Base-by-base conservation (phyloP, 2,797 vertebrate species). In the Sphaeramia orbicularis region DNA sequence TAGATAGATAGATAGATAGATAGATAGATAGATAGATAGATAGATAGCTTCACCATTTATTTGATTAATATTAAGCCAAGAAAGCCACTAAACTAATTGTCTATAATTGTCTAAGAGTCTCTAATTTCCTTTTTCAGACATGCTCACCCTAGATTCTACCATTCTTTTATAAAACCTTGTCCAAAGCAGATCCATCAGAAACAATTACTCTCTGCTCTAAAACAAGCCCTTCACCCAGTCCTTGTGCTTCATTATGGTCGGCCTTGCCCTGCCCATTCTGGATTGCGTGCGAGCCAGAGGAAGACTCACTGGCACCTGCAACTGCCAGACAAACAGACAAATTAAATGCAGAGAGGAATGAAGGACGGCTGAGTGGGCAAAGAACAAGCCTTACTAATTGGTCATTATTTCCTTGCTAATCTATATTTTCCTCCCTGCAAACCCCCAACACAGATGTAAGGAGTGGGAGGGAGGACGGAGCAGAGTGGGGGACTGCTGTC, bases 341-440 rank as follows among this genome's bases (percentile, higher is more conserved):
- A 62, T 82, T 70, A 76, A 84, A 78, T 48, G 65, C 67, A 82
- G 71, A 53, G 51, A 77, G 55, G 57, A 68, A 71, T 63, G 55
- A 59, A 56, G 40, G 65, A 78, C 81, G 83, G 78, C 74, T 67
- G 81, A 84, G 80, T 67, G 62, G 80, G 59, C 76, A 75, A 45
- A 77, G 80, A 84, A 84, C 75, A 89, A 81, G 75, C 71, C 9
- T 42, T 66, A 58, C 68, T 88, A 91, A 92, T 86, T 88, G 86
- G 84, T 86, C 80, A 85, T 84, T 87, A 76, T 82, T 87, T 79
- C 48, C 76, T 68, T 60, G 65, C 71, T 81, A 81, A 84, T 86
- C 76, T 86, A 81, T 71, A 80, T 73, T 82, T 80, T 74, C 78
- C 67, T 84, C 75, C 54, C 67, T 73, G 65, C 58, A 74, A 65